Base-by-base conservation (phyloP, 2,797 vertebrate genomes). In the Sebastes itinus region DNA sequence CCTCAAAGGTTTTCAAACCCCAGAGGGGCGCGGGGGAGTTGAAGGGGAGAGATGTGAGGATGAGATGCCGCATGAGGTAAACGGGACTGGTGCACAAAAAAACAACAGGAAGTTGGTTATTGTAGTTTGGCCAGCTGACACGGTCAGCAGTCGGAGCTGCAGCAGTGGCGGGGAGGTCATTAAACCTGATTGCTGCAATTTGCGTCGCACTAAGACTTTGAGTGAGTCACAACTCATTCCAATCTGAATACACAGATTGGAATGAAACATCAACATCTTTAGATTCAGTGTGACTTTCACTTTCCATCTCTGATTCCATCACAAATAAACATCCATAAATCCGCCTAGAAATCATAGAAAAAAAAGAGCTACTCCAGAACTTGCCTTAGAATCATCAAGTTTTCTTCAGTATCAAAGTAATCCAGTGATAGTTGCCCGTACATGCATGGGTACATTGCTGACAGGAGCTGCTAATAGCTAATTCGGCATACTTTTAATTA, bases 401-500 rank as follows among this genome's bases (percentile, higher is more conserved):
- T 63, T 28, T 42, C 42, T 54, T 32, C 3, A 13, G 13, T 46
- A 5, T 61, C 2, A 5, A 8, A 30, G 23, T 38, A 35, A 28
- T 28, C 23, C 23, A 33, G 35, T 63, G 32, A 16, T 10, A 5
- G 3, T 7, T 64, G 13, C 14, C 27, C 11, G 3, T 22, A 11
- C n/a, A n/a, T 65, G n/a, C 5, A 16, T 8, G 6, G 4, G 10
- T n/a, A 1, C 1, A 30, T 2, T 63, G 1, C 2, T 0, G 20
- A 55, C 3, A 10, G 20, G 23, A 30, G 7, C 13, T 23, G 38
- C 35, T 35, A 20, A 33, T 11, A 5, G 20, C 18, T 35, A 16
- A 64, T 42, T 55, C 4, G 2, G 23, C 25, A 9, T 28, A 38
- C 12, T 16, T 65, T 11, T 20, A n/a, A 38, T 38, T 14, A 14